A percentile compares a stretch with the other conserved stretches of the same genome.
These are phyloP conservation scores for Pocillopora damicornis DNA, from an alignment of 64 coral and sea anemone genomes.

Conservation along the genomic window DNA sequence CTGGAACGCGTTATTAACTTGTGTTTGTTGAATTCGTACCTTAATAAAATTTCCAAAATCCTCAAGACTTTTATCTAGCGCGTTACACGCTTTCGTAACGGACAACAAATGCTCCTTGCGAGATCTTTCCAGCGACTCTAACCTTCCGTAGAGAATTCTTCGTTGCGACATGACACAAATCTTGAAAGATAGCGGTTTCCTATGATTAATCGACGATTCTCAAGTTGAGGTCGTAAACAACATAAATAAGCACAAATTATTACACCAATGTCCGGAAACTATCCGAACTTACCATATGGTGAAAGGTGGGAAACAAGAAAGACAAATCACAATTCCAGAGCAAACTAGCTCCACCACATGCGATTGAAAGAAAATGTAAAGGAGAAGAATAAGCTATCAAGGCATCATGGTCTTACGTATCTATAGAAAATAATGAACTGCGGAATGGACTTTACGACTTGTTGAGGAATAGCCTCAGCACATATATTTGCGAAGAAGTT, in stretches of 20 bases:
- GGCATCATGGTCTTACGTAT: too few relatives aligned
- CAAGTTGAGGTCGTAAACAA: background rate
- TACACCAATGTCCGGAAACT: background rate
- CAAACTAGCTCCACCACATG: too few relatives aligned
- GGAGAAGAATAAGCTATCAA: too few relatives aligned
- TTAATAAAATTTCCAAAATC: constrained; percentile 5
- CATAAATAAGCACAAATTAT: background rate
- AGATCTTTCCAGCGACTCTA: constrained; percentile 20
- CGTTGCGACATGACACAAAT: background rate
- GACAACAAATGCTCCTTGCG: background rate
- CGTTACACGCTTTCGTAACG: background rate
- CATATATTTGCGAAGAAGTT: too few relatives aligned
- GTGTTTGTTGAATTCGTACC: constrained; percentile 14
- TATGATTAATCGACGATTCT: background rate
- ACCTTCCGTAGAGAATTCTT: background rate
- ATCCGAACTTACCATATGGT: too few relatives aligned
- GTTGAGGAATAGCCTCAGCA: too few relatives aligned
- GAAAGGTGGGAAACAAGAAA: background rate
- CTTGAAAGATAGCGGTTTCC: background rate
- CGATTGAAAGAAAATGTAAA: too few relatives aligned
- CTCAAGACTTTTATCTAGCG: background rate
- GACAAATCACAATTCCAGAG: too few relatives aligned
- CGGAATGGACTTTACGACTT: too few relatives aligned
- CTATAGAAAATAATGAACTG: too few relatives aligned
- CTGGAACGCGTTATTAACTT: constrained; percentile 7